Conservation (phyloP, 2,888 invertebrate genomes). For the Monoplex corrugatus region DNA sequence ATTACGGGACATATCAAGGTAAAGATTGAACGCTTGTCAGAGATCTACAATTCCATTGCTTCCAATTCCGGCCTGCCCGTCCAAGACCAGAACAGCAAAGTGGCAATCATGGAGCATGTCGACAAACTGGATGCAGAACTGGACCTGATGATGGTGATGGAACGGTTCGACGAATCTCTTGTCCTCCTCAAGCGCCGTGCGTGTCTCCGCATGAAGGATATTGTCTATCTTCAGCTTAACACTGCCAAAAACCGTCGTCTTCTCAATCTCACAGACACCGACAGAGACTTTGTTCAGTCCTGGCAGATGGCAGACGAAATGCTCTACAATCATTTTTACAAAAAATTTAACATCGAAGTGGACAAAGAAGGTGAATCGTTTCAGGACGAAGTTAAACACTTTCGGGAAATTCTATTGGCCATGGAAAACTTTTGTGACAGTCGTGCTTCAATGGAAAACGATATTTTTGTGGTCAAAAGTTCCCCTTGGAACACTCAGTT, state of each 20-base stretch:
- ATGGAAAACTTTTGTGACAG: too few relatives aligned
- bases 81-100: too few relatives aligned
- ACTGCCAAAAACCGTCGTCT: neutral
- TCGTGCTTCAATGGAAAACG: too few relatives aligned
- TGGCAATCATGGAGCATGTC: neutral
- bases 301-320: neutral
- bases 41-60: neutral
- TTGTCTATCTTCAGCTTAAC: neutral
- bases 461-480: too few relatives aligned
- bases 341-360: neutral
- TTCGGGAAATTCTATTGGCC: too few relatives aligned
- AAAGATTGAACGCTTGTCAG: too few relatives aligned
- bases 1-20: neutral
- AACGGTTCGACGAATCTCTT: neutral
- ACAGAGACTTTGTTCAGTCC: neutral
- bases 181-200: neutral
- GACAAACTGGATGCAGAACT: neutral
- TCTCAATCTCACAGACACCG: neutral
- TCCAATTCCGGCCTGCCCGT: neutral
- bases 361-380: neutral
- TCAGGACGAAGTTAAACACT: neutral
- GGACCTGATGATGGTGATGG: conserved; percentile 26
- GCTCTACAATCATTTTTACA: neutral
- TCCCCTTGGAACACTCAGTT: too few relatives aligned
- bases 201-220: neutral